Evolutionary conservation across 92 coral and sea anemone genomes (phyloP).

Genomic region (Actinostola sp.): DNA sequence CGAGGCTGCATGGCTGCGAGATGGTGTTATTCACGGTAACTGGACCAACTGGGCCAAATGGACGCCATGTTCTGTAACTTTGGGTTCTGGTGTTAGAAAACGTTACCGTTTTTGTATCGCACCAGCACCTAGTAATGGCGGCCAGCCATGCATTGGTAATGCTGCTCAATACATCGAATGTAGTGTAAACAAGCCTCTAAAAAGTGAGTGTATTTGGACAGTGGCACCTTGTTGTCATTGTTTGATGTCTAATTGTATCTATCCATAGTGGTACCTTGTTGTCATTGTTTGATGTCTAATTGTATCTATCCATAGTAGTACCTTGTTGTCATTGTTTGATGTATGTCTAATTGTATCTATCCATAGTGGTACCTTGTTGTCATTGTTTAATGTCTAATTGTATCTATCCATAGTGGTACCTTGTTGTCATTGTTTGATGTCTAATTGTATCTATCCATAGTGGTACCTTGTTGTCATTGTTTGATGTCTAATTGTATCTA

Average conservation of each 20-base stretch:
- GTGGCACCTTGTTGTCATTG: neutral
- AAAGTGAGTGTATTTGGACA: constrained; percentile 51
- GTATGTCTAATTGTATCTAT: too few species aligned
- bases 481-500: too few species aligned
- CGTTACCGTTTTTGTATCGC: constrained; percentile 65
- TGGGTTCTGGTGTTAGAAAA: constrained; percentile 53
- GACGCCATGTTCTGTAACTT: constrained; percentile 65
- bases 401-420: too few species aligned
- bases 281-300: too few species aligned
- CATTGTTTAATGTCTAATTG: too few species aligned
- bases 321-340: too few species aligned
- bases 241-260: neutral
- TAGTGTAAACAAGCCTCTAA: constrained; percentile 39
- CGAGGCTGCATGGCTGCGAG: constrained; percentile 63
- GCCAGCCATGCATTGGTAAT: constrained; percentile 68
- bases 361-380: too few species aligned
- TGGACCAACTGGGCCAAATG: constrained; percentile 90
- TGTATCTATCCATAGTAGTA: too few species aligned
- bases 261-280: constrained; percentile 37
- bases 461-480: too few species aligned
- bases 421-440: too few species aligned
- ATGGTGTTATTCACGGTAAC: constrained; percentile 86
- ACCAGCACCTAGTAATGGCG: constrained; percentile 88
- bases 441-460: too few species aligned
- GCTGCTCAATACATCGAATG: constrained; percentile 44